Base-by-base conservation (phyloP, 2,113 vertebrate genomes). In the Chaetops frenatus region DNA sequence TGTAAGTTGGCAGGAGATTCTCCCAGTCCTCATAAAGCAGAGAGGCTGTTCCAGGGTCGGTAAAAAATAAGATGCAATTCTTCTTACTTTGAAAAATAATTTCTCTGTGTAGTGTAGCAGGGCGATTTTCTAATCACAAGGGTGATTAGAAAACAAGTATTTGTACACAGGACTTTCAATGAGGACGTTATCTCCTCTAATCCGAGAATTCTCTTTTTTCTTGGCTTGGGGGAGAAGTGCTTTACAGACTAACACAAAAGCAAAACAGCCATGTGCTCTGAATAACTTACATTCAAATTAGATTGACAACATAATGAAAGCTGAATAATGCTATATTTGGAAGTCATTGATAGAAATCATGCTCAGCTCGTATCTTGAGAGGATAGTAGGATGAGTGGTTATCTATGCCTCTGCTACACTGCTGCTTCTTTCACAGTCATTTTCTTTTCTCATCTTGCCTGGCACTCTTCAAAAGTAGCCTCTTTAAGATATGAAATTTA, bases 261-360 rank as follows among this genome's bases (percentile, higher is more conserved):
- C 90, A 95, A 92, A 96, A 31, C 12, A 90, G 70, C 60, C 81
- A 40, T 33, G 33, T 80, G 65, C 78, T 89, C 69, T 8, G 40
- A 93, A 92, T 90, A 78, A 78, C 81, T 95, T 80, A 67, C 67
- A 95, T 82, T 86, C 90, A 92, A 94, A 97, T 95, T 93, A 97
- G 92, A 94, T 78, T 93, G 95, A 94, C 94, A 95, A 92, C 64
- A 93, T 93, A 97, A 95, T 94, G 95, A 93, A 89, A 89, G 70
- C 77, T 92, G 79, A 90, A 90, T 88, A 92, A 88, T 60, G 78
- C 74, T 97, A 89, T 94, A 93, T 96, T 96, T 94, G 80, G 93
- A 95, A 96, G 76, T 81, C 10, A 8, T 90, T 93, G 95, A 96
- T 91, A 93, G 88, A 95, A 96, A 97, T 97, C 94, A 82, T 90